These are phyloP conservation scores for Tipula lateralis DNA, from an alignment of 2,888 invertebrate genomes.

Conservation along the genomic window DNA sequence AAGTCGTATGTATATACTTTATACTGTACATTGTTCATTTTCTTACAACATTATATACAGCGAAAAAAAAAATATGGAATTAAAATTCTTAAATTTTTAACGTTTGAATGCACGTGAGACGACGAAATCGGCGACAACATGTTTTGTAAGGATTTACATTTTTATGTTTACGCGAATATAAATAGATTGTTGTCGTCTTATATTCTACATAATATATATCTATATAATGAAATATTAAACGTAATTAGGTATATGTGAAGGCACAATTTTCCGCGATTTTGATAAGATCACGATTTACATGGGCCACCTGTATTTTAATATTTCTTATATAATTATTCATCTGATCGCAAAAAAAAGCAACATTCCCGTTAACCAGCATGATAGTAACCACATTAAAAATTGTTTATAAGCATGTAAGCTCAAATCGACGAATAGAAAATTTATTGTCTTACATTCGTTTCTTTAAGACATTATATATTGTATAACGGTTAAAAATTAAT, in stretches of 20 bases:
- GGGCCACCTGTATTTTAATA: background rate
- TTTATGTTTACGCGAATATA: background rate
- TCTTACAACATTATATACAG: background rate
- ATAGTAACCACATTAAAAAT: background rate
- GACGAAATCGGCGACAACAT: background rate
- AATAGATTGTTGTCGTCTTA: background rate
- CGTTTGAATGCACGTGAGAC: background rate
- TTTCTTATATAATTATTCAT: slow-evolving; percentile 2
- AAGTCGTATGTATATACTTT: background rate
- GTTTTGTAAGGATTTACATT: background rate
- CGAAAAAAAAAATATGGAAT: background rate
- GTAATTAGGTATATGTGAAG: background rate
- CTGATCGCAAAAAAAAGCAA: background rate
- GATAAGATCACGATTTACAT: background rate
- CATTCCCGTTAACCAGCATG: background rate
- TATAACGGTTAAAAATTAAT: background rate
- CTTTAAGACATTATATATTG: background rate
- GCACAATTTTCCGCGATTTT: background rate
- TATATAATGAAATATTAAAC: background rate
- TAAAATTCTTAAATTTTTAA: background rate
- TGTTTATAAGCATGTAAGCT: background rate
- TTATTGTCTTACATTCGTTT: background rate
- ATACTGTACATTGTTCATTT: too few relatives aligned
- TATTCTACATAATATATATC: background rate
- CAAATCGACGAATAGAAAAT: background rate